A percentile compares a stretch with the other conserved stretches of the same genome.
Evolutionary conservation across 2,888 invertebrate genomes (phyloP).

Genomic region (Limnephilus auricula): DNA sequence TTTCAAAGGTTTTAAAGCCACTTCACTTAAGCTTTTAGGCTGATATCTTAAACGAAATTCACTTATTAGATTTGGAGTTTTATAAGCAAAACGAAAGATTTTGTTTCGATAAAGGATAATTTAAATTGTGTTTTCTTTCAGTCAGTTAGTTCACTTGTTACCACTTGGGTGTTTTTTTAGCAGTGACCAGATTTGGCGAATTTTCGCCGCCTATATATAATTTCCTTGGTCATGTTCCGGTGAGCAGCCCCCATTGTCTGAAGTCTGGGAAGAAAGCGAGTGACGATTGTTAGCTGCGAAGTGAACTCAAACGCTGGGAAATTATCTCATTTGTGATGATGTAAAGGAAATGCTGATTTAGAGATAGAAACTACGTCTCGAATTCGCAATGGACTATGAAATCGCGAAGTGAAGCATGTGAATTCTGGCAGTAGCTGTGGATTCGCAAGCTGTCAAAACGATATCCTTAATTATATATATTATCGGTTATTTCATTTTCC

Average conservation of each 20-base stretch:
- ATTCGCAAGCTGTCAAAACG: background rate
- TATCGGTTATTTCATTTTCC: background rate
- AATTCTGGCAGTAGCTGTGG: background rate
- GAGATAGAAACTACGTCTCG: conserved; percentile 6
- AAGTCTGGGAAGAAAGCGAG: conserved; percentile 60
- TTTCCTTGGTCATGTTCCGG: conserved; percentile 58
- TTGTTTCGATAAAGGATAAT: background rate
- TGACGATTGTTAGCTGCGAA: conserved; percentile 6
- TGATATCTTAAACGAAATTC: background rate
- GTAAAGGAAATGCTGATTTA: conserved; percentile 41
- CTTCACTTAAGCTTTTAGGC: background rate
- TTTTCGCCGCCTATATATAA: conserved; percentile 64
- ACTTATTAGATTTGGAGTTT: background rate
- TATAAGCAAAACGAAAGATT: too few relatives aligned
- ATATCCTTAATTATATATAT: background rate
- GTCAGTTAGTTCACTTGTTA: conserved; percentile 13
- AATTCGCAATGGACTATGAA: background rate
- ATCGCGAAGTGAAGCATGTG: background rate
- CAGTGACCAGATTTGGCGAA: conserved; percentile 59
- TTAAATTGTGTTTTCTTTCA: background rate
- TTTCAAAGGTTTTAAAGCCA: background rate
- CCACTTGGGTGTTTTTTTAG: conserved; percentile 54
- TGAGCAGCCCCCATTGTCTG: conserved; percentile 61
- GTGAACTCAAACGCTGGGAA: conserved; percentile 22
- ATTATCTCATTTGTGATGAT: conserved; percentile 48